These are phyloP conservation scores for Heliconius charithonia DNA, from an alignment of 2,888 invertebrate species.

Conservation along the genomic window DNA sequence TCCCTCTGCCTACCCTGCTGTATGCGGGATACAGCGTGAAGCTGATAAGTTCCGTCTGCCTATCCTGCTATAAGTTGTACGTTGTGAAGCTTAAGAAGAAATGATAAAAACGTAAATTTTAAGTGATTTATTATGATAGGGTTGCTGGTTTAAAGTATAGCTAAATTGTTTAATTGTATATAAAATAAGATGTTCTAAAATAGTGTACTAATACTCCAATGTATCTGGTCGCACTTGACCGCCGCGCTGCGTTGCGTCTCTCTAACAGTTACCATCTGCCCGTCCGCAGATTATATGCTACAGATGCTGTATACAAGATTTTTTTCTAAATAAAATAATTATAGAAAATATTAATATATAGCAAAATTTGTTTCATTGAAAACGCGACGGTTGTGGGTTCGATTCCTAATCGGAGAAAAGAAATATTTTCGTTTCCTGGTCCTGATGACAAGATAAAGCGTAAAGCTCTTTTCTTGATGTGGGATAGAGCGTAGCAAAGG, in stretches of 20 bases:
- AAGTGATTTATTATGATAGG: too few relatives aligned
- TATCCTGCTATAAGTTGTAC: too few relatives aligned
- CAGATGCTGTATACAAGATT: not conserved
- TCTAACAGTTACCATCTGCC: conserved; percentile 35
- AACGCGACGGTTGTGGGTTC: not conserved
- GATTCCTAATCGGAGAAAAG: not conserved
- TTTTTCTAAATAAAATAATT: not conserved
- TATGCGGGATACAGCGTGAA: too few relatives aligned
- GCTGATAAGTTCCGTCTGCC: too few relatives aligned
- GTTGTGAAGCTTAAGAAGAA: too few relatives aligned
- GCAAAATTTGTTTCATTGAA: not conserved
- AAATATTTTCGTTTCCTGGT: not conserved
- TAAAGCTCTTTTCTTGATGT: not conserved
- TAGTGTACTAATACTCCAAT: not conserved
- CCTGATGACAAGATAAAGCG: not conserved
- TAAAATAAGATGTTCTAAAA: not conserved
- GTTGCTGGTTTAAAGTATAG: too few relatives aligned
- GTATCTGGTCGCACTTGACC: conserved; percentile 35
- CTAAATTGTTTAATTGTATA: not conserved
- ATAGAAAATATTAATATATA: not conserved
- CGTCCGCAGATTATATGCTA: conserved; percentile 4
- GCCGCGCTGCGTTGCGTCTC: conserved; percentile 32
- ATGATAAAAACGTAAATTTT: too few relatives aligned
- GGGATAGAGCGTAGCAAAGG: too few relatives aligned
- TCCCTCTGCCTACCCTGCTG: too few relatives aligned